A percentile compares a stretch with the other conserved stretches of the same genome.
Conservation (phyloP, 1,140 invertebrate genomes). For the Zaprionus africanus region DNA sequence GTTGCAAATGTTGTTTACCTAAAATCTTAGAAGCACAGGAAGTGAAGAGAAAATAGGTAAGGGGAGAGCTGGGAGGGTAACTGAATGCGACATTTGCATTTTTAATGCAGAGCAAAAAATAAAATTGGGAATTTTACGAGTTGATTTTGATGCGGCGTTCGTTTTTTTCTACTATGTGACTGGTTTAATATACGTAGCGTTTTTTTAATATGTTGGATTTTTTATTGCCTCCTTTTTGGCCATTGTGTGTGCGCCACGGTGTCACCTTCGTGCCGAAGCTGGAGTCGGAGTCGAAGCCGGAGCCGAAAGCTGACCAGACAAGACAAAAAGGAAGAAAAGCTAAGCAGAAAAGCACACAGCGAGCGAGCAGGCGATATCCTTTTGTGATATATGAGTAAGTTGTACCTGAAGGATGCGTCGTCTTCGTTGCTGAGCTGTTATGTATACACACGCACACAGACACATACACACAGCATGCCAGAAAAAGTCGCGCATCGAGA, state of each 20-base stretch:
- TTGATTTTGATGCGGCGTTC: conserved; percentile 71
- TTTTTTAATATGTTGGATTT: conserved; percentile 44
- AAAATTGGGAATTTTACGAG: conserved; percentile 71
- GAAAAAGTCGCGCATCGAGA: not conserved
- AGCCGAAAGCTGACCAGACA: conserved; percentile 64
- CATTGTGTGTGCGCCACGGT: conserved; percentile 76
- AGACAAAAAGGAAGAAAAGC: conserved; percentile 64
- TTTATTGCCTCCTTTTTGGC: conserved; percentile 40
- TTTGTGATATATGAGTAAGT: conserved; percentile 84
- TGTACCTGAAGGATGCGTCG: conserved; percentile 78
- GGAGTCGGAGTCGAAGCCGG: conserved; percentile 12
- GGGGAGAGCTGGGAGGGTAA: conserved; percentile 35
- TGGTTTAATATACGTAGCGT: conserved; percentile 43
- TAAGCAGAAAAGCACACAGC: conserved; percentile 79
- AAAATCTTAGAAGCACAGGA: conserved; percentile 75
- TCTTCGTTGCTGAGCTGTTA: conserved; percentile 70
- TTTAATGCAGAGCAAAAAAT: conserved; percentile 83
- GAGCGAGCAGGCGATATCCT: conserved; percentile 70
- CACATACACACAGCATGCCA: conserved; percentile 5
- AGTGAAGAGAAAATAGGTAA: conserved; percentile 42
- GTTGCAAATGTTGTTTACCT: conserved; percentile 68
- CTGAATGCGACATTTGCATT: conserved; percentile 83
- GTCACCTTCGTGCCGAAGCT: conserved; percentile 72
- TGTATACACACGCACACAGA: conserved; percentile 62
- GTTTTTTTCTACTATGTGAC: conserved; percentile 48